Evolutionary conservation across 2,888 invertebrate genomes (phyloP), one percentile per base, ranked within the genome.

Genomic region (Caenorhabditis sulstoni): DNA sequence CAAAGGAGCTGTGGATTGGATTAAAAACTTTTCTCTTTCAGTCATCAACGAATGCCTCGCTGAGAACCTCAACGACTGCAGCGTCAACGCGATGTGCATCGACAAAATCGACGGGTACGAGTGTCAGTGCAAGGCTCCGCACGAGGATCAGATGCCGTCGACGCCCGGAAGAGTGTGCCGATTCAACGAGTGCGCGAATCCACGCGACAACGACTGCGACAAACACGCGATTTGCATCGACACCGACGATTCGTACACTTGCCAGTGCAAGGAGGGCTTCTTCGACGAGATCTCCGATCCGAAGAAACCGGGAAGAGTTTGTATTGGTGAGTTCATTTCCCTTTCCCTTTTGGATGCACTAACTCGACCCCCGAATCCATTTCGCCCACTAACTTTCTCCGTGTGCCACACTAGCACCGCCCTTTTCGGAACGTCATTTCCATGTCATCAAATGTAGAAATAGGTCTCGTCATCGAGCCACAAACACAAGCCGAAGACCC

Each of bases 151-250:
- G 61, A 66, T 79, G 47, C 85, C 85, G 18, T 68, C 79, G 18
- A 78, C 65, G 9, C 83, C 87, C 0, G 87, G 87, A 64, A 64
- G 85, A 49, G 65, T 86, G 11, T 87, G 87, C 78, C 53, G 74
- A 20, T 76, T 75, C 78, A 80, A 87, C 62, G 87, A 87, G 64
- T 87, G 87, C 47, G 53, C 65, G 0, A 77, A 83, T 58, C 76
- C 73, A 22, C 71, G 62, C 37, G 79, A 81, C 58, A 86, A 88
- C 65, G 85, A 88, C 66, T 88, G 88, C 75, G 78, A 82, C 65
- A 76, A 75, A 68, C 73, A 88, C 50, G 90, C 90, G 18, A 75
- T 83, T 14, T 90, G 90, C 75, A 86, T 87, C 29, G 90, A 90
- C 75, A 83, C 87, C 20, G 85, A 86, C 18, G 89, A 88, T 16